These are phyloP conservation scores for Esox lucius DNA, from an alignment of 2,797 vertebrate species.

Conservation along the genomic window DNA sequence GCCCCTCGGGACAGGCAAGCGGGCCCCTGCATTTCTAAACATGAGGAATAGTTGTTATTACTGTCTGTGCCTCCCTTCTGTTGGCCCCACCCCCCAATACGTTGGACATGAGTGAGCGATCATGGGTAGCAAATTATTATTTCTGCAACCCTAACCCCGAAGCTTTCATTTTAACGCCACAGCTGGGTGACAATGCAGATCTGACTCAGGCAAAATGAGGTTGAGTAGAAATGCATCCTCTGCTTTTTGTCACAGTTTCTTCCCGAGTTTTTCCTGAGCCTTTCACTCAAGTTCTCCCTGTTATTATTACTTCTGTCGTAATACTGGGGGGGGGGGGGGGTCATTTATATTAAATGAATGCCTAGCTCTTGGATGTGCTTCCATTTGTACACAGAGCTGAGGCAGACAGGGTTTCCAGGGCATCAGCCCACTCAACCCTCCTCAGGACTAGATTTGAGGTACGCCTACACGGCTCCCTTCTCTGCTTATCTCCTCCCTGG, in stretches of 20 bases:
- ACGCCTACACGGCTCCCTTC: background rate
- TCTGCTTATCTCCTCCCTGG: slow-evolving; percentile 44
- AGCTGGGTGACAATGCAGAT: background rate
- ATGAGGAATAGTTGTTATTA: slow-evolving; percentile 1
- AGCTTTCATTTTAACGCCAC: background rate
- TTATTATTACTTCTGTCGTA: background rate
- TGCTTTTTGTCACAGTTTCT: background rate
- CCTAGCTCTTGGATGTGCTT: background rate
- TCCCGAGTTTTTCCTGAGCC: background rate
- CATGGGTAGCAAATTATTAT: slow-evolving; percentile 5
- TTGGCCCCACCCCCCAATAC: background rate
- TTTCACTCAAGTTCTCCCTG: background rate
- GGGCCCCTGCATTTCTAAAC: background rate
- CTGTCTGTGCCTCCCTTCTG: slow-evolving; percentile 7
- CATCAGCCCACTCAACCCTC: background rate
- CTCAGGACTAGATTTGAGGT: background rate
- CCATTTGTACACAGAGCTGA: background rate
- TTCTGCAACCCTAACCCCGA: slow-evolving; percentile 2
- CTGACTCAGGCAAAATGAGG: background rate
- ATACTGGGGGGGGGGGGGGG: background rate
- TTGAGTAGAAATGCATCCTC: background rate
- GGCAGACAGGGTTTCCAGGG: background rate
- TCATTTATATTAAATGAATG: background rate
- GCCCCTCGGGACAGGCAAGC: background rate
- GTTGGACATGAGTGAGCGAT: background rate